Evolutionary conservation across 2,888 invertebrate species (phyloP).

Genomic region (Lomographa bimaculata): DNA sequence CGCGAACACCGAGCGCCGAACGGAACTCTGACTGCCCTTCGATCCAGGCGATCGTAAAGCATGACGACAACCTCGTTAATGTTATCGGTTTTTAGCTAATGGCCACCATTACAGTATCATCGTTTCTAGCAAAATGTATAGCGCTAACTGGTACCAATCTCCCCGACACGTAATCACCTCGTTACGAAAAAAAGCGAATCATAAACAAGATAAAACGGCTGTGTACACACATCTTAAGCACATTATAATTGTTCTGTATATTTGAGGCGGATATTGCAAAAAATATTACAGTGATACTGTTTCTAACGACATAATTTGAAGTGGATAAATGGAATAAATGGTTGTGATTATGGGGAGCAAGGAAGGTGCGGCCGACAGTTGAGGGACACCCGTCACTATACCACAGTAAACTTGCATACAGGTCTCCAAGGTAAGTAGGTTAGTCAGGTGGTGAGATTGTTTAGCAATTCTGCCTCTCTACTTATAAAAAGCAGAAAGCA

Average conservation of each 20-base stretch:
- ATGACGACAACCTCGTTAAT: constrained; percentile 49
- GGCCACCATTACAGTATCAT: constrained; percentile 38
- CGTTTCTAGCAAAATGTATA: constrained; percentile 43
- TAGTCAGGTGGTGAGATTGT: too few relatives aligned
- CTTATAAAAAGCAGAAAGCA: too few relatives aligned
- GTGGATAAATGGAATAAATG: constrained; percentile 58
- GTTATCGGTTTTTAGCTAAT: constrained; percentile 50
- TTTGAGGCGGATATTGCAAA: constrained; percentile 49
- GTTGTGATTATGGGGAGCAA: constrained; percentile 45
- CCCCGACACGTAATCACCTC: constrained; percentile 43
- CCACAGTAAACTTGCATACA: too few relatives aligned
- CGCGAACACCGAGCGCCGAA: constrained; percentile 31
- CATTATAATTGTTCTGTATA: constrained; percentile 58
- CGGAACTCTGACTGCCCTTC: constrained; percentile 8
- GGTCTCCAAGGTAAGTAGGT: too few relatives aligned
- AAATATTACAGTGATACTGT: constrained; percentile 52
- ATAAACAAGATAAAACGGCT: constrained; percentile 41
- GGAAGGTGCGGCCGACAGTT: constrained; percentile 39
- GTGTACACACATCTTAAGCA: constrained; percentile 54
- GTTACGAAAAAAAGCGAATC: constrained; percentile 47
- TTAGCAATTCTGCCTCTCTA: too few relatives aligned
- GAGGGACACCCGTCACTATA: constrained; percentile 10
- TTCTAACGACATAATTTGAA: constrained; percentile 59
- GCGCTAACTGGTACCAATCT: constrained; percentile 38
- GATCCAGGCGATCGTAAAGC: constrained; percentile 33